Evolutionary conservation across 2,113 vertebrate genomes (phyloP), one percentile per base, ranked within the genome.

Genomic region (Phrynosoma blainvillii): DNA sequence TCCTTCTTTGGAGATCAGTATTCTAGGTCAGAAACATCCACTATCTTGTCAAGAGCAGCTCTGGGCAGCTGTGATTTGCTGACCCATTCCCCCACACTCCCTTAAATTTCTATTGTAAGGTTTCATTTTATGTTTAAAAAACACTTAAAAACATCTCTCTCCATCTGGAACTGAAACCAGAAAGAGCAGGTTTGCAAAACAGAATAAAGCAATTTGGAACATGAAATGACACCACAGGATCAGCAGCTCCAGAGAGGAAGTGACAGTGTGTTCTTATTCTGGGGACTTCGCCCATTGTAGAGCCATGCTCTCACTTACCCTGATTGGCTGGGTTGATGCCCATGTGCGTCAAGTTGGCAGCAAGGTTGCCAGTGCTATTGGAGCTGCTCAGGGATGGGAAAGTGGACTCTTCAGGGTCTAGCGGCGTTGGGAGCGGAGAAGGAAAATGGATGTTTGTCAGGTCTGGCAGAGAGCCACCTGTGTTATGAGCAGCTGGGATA

Each of bases 391-490:
- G 97, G 21, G 97, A 93, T 0, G 98, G 98, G 95, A 99, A 99
- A 0, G 98, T 90, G 9, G 97, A 95, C 88, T 99, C 98, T 89
- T 99, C 99, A 0, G 98, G 98, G 88, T 99, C 99, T 92, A 99
- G 94, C 0, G 99, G 99, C 2, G 98, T 99, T 20, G 99, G 98
- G 25, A 99, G 97, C 0, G 99, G 99, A 11, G 99, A 98, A 0
- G 99, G 99, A 96, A 99, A 99, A 95, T 99, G 99, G 95, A 99
- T 99, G 97, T 98, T 99, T 88, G 98, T 99, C 89, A 99, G 97
- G 96, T 99, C 99, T 0, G 99, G 99, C 94, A 99, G 97, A 5
- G 99, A 99, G 62, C 99, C 99, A 0, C 99, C 99, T 0, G 98
- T 99, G 97, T 98, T 99, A 95, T 99, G 98, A 68, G 98, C 88